phyloP scores from a whole-genome alignment of 2,113 vertebrate genomes.

The Osmerus mordax region DNA sequence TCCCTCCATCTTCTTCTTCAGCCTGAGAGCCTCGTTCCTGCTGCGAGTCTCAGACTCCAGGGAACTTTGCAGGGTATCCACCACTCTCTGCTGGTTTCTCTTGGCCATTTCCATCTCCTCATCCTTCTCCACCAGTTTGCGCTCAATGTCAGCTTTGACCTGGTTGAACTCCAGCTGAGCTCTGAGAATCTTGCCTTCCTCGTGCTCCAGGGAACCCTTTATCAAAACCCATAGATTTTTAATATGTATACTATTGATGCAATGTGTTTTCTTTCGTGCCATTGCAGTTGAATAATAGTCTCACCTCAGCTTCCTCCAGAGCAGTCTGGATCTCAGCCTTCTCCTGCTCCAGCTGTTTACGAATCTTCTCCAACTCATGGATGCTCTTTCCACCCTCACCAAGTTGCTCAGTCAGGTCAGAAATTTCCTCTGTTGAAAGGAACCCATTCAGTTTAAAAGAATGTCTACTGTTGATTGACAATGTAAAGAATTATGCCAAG shows the following conservation, averaged over 20 bases:
- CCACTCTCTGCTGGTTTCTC: constrained; percentile 74
- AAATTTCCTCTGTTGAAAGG: constrained; percentile 59
- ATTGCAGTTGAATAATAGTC: not conserved
- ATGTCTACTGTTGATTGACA: not conserved
- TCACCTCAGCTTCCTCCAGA: constrained; percentile 64
- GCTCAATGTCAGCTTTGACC: constrained; percentile 75
- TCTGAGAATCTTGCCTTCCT: constrained; percentile 81
- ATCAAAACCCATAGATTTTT: no score
- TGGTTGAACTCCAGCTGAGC: constrained; percentile 81
- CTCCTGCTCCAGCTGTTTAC: constrained; percentile 66
- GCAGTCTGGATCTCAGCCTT: constrained; percentile 65
- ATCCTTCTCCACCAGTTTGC: constrained; percentile 78
- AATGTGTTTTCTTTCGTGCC: no score
- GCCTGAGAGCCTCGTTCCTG: constrained; percentile 69
- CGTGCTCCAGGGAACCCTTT: constrained; percentile 71
- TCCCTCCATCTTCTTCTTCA: constrained; percentile 67
- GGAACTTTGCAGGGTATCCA: constrained; percentile 80
- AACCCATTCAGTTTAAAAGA: not conserved
- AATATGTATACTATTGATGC: no score
- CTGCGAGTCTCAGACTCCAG: constrained; percentile 79
- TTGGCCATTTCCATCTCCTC: constrained; percentile 84
- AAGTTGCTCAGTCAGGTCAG: constrained; percentile 68
- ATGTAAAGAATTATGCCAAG: not conserved
- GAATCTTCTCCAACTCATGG: constrained; percentile 62
- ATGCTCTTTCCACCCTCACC: constrained; percentile 62